Base-by-base conservation (phyloP, 2,888 invertebrate species). In the Didymodactylos carnosus region DNA sequence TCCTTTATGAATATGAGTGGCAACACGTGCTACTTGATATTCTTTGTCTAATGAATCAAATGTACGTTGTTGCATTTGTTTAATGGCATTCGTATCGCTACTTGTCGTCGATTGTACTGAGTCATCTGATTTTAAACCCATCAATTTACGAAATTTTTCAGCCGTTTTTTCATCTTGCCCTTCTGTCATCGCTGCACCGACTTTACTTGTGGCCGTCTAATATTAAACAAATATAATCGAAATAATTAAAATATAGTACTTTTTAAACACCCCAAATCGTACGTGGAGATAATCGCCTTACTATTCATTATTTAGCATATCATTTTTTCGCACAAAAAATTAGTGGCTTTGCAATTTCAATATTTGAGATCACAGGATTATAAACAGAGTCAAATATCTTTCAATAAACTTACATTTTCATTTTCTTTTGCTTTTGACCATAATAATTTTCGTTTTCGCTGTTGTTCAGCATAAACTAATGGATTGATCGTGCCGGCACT, bases 41-140 rank as follows among this genome's bases (percentile, higher is more conserved):
- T 97, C 94, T 78, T 91, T 90, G 81, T 97, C 94, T 89, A 97
- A 90, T 71, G 90, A 89, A 77, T 88, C 88, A 84, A 95, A 94
- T 86, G 94, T 88, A 81, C 93, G 92, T 79, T 80, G 81, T 76
- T 85, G 84, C 76, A 81, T 80, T 72, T 78, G 75, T 25, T 78
- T 77, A 76, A 80, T 79, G 69, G 81, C 81, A 13, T 76, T 19
- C 0, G 41, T 53, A n/a, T 75, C 75, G n/a, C 69, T 73, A 35
- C 46, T 73, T 76, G 27, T 76, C 77, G 40, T 73, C 51, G 71
- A 77, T 39, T 74, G 69, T 72, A 69, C 75, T 71, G 75, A 75
- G 23, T 16, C 27, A 41, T 76, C 77, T 35, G 87, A 87, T 82
- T 89, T 91, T 77, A 95, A 93, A 71, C 95, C 95, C 95, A 97